Conservation (phyloP, 2,888 invertebrate species). For the Barypeithes pellucidus region DNA sequence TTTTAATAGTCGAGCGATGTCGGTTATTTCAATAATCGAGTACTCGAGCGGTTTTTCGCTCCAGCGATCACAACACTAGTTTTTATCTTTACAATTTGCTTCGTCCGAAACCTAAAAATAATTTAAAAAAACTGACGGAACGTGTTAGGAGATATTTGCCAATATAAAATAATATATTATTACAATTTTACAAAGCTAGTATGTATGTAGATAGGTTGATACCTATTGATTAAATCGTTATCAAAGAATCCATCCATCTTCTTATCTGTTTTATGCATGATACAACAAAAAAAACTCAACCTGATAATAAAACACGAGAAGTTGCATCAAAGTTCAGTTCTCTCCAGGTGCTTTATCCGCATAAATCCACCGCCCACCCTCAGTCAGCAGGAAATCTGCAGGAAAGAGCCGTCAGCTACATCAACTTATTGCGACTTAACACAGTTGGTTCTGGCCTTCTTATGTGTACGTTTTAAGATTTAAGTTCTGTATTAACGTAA, state of each 20-base stretch:
- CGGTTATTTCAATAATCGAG: no score
- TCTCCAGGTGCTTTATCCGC: conserved; percentile 36
- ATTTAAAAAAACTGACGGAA: no score
- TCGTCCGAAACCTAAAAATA: no score
- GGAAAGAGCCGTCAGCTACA: conserved; percentile 38
- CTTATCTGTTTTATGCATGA: conserved; percentile 17
- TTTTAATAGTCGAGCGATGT: no score
- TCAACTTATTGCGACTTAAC: conserved; percentile 31
- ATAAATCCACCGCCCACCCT: conserved; percentile 34
- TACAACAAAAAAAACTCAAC: conserved; percentile 12
- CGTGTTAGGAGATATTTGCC: no score
- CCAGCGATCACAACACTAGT: no score
- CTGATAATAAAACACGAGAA: conserved; percentile 15
- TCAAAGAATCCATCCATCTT: background rate
- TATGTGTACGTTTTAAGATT: conserved; percentile 9
- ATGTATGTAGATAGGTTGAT: no score
- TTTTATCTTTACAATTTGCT: no score
- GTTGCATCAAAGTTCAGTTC: conserved; percentile 22
- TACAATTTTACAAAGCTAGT: no score
- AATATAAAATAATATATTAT: no score
- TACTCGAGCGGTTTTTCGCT: no score
- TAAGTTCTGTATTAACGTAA: conserved; percentile 14
- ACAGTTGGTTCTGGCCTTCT: conserved; percentile 29
- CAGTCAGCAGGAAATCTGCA: conserved; percentile 36
- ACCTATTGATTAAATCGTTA: conserved; percentile 1